phyloP scores from a whole-genome alignment of 1,140 invertebrate species.

The Pseudobourletiella spinata region DNA sequence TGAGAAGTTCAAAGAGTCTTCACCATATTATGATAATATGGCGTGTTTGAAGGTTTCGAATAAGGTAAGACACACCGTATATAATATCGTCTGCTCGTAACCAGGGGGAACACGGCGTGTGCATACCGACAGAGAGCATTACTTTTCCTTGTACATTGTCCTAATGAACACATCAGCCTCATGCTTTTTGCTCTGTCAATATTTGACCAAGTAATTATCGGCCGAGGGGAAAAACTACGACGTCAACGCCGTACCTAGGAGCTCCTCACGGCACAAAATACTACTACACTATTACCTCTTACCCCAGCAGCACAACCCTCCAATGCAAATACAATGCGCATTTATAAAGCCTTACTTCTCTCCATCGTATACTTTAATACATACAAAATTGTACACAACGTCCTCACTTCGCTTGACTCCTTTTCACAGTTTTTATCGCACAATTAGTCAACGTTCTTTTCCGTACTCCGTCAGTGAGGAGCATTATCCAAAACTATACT shows the following conservation, averaged over 20 bases:
- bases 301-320: no score
- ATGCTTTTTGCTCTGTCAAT: constrained; percentile 20
- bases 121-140: no score
- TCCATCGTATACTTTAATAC: no score
- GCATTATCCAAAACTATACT: no score
- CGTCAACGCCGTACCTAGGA: neutral
- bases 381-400: neutral
- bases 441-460: no score
- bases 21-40: neutral
- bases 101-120: no score
- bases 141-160: no score
- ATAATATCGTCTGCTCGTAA: neutral
- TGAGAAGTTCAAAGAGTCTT: neutral
- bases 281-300: no score
- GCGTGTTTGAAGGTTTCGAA: neutral
- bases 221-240: neutral
- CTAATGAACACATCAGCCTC: constrained; percentile 20
- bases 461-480: no score
- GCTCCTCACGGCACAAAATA: no score
- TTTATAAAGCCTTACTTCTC: no score
- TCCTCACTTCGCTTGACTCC: neutral
- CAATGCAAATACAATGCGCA: no score
- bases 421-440: neutral
- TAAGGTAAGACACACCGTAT: neutral
- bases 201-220: constrained; percentile 24